Evolutionary conservation across 2,888 invertebrate species (phyloP), one percentile per base, ranked within the genome.

Genomic region (Seladonia tumulorum): DNA sequence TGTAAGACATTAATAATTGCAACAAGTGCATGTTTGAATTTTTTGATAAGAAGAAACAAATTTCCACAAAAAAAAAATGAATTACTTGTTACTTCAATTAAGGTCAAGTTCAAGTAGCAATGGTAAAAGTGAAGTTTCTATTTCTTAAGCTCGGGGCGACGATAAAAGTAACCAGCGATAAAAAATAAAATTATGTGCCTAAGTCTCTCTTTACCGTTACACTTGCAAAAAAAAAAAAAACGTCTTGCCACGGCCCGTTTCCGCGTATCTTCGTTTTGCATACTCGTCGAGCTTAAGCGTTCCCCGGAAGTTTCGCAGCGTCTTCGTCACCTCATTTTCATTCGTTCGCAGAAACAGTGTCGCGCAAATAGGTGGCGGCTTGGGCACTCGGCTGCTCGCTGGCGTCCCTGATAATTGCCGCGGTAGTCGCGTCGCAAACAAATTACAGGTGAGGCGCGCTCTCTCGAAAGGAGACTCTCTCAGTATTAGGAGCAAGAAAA

Each of bases 311-410:
- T 85, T 66, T 29, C 80, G 18, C 53, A 22, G 53, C 42, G 66
- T 76, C 78, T 86, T 81, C 78, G 75, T 60, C 82, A 66, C 77
- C 79, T 86, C 60, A 70, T 86, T 86, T 79, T 82, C 82, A 78
- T 87, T 86, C 87, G 76, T 82, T 86, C 86, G 63, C 79, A 76
- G 86, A 78, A 86, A 79, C 70, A 85, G 78, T 68, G 85, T 77
- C 85, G 76, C 76, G 85, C 86, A 85, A 85, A 85, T 86, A 85
- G 84, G 71, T 42, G 68, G 49, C 29, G 25, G 57, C 74, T 49
- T 49, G 39, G 74, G n/a, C 74, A 75, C 84, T 84, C 77, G 53
- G 49, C 57, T 57, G 39, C 79, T 49, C 25, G 71, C 71, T 29
- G 72, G 25, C 22, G 76, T 75, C 39, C 75, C 70, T 29, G 82